These are phyloP conservation scores for Sebastes minor DNA, from an alignment of 2,797 vertebrate genomes.

Conservation along the genomic window DNA sequence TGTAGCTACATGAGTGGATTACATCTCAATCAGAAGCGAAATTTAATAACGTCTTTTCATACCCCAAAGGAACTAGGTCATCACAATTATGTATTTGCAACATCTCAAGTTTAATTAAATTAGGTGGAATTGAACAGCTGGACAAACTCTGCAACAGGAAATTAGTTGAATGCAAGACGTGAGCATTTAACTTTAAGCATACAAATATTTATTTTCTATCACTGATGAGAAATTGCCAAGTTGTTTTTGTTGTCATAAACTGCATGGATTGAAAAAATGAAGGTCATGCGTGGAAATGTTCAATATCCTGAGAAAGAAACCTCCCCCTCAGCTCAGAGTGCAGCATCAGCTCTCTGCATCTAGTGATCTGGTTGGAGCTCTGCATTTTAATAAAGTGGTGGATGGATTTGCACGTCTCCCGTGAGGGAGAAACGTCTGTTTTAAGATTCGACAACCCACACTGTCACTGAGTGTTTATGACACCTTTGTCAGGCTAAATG, in stretches of 20 bases:
- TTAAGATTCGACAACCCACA: not conserved
- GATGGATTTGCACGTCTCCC: too few relatives aligned
- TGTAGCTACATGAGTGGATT: not conserved
- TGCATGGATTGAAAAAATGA: not conserved
- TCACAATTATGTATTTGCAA: not conserved
- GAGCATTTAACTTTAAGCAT: not conserved
- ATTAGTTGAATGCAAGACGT: not conserved
- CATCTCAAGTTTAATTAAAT: constrained; percentile 19
- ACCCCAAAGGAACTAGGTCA: constrained; percentile 17
- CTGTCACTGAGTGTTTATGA: not conserved
- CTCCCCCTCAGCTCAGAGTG: not conserved
- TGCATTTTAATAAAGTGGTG: too few relatives aligned
- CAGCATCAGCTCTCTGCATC: not conserved
- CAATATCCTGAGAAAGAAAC: not conserved
- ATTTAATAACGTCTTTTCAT: constrained; percentile 21
- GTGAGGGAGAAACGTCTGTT: not conserved
- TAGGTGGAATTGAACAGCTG: not conserved
- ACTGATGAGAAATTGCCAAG: not conserved
- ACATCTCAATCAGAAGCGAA: constrained; percentile 10
- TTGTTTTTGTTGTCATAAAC: not conserved
- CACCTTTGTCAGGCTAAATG: not conserved
- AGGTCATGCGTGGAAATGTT: not conserved
- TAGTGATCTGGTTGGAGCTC: too few relatives aligned
- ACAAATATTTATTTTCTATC: not conserved
- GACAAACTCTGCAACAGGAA: not conserved